Percentiles rank a stretch among this genome's conserved stretches.
These are phyloP conservation scores for Phyllostomus hastatus DNA, from an alignment of 2,113 vertebrate species.

Conservation along the genomic window DNA sequence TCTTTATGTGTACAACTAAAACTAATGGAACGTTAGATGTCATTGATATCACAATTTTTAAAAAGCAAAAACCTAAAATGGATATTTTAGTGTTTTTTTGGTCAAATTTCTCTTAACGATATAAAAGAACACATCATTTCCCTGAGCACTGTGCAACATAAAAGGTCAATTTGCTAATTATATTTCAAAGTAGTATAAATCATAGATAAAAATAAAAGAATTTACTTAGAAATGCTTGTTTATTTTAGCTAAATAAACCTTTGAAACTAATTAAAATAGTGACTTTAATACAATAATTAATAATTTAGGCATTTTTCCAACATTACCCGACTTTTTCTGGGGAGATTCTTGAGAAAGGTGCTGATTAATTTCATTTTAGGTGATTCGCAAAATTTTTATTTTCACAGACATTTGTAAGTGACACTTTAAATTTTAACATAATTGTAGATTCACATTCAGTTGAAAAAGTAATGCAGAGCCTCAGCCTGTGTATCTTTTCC, in stretches of 20 bases:
- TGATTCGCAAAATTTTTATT: background rate
- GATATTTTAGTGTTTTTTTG: background rate
- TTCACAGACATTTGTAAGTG: background rate
- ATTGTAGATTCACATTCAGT: background rate
- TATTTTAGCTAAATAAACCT: background rate
- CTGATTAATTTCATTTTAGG: background rate
- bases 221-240: background rate
- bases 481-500: background rate
- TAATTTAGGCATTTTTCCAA: background rate
- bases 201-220: background rate
- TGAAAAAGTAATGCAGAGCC: background rate
- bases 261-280: background rate
- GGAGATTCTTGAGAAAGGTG: background rate
- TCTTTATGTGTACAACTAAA: background rate
- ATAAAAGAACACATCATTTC: background rate
- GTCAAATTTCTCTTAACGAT: background rate
- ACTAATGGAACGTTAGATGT: background rate
- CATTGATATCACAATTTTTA: background rate
- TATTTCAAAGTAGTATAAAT: background rate
- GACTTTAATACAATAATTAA: background rate
- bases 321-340: background rate
- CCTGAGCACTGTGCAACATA: background rate
- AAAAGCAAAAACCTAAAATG: background rate
- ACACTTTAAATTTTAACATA: background rate
- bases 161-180: background rate